Base-by-base conservation (phyloP, 1,140 invertebrate genomes). In the Lucilia cuprina region DNA sequence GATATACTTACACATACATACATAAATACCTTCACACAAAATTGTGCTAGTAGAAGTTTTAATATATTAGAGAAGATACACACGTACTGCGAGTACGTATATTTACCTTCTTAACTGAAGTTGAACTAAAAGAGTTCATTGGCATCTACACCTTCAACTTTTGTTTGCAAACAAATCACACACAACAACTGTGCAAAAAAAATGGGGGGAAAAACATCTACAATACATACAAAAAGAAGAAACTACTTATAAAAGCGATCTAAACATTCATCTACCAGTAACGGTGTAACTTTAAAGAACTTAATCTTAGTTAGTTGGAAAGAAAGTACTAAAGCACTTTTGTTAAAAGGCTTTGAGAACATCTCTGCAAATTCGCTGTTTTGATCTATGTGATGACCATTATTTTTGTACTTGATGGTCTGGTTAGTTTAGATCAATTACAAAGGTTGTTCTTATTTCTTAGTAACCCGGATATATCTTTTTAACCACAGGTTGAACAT, bases 91-190 rank as follows among this genome's bases (percentile, higher is more conserved):
- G 41, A 41, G 50, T 55, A 55, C 50, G 50, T 55, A 55, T 9
- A 21, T 70, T 19, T 70, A 70, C 21, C 65, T 70, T 70, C 65
- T 70, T 70, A 70, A 70, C 65, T 70, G 65, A 80, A 80, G 41
- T 80, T 80, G 77, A 80, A 80, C 77, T 80, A 49, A 25, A 80
- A 49, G 77, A 80, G 77, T 80, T 80, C 77, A 80, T 80, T 80
- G 77, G n/a, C 77, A 49, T 80, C 77, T 80, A 80, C 77, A 80
- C 77, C 77, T 80, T 80, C 77, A 80, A 80, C 77, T 80, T 80
- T 80, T 80, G 77, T 80, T 80, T 49, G 41, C 41, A 80, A 77
- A 77, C 74, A 77, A 19, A 55, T 41, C 41, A 41, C 41, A 41
- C 41, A 77, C 30, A 77, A 41, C 10, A 80, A 80, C 41, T 77